Evolutionary conservation across 2,888 invertebrate species (phyloP), one percentile per base, ranked within the genome.

Genomic region (Callinectes sapidus): DNA sequence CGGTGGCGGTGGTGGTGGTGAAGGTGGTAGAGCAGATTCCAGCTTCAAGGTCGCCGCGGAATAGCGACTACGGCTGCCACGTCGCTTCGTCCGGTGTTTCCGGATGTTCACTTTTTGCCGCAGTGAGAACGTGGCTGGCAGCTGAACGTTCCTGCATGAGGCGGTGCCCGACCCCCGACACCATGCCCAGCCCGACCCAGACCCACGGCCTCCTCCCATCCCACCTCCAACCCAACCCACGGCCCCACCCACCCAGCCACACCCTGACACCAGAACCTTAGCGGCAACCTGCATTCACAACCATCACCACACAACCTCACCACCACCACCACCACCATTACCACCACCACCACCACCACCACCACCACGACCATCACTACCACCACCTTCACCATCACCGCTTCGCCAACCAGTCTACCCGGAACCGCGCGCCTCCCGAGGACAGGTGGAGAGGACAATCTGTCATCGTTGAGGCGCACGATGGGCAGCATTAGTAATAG

Each of bases 91-190:
- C 61, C 54, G 42, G 86, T 77, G 77, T 91, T 91, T 91, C 86
- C 91, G 91, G 91, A 91, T 91, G 91, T 91, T 39, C 91, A n/a
- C 14, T 54, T 91, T 87, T 86, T 86, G 87, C 54, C 8, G n/a
- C n/a, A 48, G 54, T 87, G 87, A 48, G 54, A 87, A 87, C 54
- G 28, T 87, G 42, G n/a, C 54, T 54, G 55, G 66, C 87, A 87
- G 42, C 66, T 88, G 61, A 88, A 61, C 88, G 32, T 88, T 48
- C 28, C 61, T n/a, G 32, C 32, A 61, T 32, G 13, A 35, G 28
- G 18, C 54, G 54, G 66, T 48, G 35, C 88, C 61, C 42, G 61
- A 71, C 89, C 66, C 35, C 66, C 42, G 42, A 42, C 42, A 42
- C 42, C 6, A 42, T 42, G 42, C 42, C 42, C 35, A 66, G 35